Percentiles rank a stretch among this genome's conserved stretches.
Evolutionary conservation across 2,888 invertebrate genomes (phyloP).

Genomic region (Ochropleura plecta): DNA sequence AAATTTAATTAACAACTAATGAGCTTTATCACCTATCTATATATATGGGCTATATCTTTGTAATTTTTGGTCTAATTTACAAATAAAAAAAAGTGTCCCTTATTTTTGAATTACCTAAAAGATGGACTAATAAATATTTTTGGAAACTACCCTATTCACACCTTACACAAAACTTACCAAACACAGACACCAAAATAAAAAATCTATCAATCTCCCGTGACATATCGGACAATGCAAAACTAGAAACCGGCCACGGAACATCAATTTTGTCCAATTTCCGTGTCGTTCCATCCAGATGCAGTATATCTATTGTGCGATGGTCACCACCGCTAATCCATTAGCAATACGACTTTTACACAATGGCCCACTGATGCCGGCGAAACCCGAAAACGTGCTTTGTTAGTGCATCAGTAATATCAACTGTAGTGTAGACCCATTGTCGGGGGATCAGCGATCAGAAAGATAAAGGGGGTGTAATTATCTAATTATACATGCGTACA

Average conservation of each 20-base stretch:
- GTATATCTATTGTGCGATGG: conserved; percentile 68
- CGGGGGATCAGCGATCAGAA: conserved; percentile 13
- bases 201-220: conserved; percentile 54
- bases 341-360: conserved; percentile 84
- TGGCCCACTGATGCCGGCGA: conserved; percentile 72
- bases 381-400: conserved; percentile 72
- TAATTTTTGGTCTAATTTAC: too few species aligned
- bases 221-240: conserved; percentile 65
- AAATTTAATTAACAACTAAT: conserved; percentile 24
- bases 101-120: too few species aligned
- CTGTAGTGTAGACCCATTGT: conserved; percentile 35
- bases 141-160: not conserved
- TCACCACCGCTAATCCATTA: conserved; percentile 87
- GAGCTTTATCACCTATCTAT: not conserved
- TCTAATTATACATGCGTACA: not conserved
- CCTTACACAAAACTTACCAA: conserved; percentile 1
- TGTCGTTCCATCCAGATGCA: conserved; percentile 68
- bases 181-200: conserved; percentile 36
- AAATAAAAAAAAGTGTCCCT: too few species aligned
- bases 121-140: too few species aligned
- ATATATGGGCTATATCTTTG: too few species aligned
- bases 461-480: not conserved
- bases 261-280: conserved; percentile 76
- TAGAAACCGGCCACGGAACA: conserved; percentile 68
- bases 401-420: conserved; percentile 50